These are phyloP conservation scores for Edolisoma coerulescens DNA, from an alignment of 2,113 vertebrate species.

Conservation along the genomic window DNA sequence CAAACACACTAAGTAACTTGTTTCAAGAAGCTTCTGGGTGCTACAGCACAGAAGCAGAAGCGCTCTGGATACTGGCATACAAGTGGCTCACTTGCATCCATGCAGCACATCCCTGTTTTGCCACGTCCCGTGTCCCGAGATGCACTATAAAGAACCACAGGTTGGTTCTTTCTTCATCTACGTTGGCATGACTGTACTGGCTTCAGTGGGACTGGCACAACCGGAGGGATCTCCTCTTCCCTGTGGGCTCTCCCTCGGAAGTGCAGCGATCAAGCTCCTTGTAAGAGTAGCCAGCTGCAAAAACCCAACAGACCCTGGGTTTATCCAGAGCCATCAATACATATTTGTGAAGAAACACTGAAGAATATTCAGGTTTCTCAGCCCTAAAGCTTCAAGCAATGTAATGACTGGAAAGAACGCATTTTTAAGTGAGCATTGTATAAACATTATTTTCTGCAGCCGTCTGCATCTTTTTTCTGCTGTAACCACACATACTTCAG, in stretches of 20 bases:
- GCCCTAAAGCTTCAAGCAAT: background rate
- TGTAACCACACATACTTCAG: constrained; percentile 18
- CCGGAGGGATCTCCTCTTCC: background rate
- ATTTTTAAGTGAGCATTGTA: background rate
- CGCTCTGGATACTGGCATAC: background rate
- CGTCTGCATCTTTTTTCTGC: background rate
- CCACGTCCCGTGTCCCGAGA: background rate
- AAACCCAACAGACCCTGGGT: background rate
- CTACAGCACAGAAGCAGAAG: background rate
- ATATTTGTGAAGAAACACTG: background rate
- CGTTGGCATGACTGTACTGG: background rate
- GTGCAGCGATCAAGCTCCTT: background rate
- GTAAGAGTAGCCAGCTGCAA: background rate
- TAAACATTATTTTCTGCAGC: constrained; percentile 23
- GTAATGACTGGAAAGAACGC: background rate
- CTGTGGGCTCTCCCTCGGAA: background rate
- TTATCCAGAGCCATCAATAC: background rate
- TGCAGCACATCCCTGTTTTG: background rate
- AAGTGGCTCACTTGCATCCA: background rate
- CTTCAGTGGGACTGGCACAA: background rate
- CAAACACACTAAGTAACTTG: background rate
- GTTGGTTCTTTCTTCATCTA: background rate
- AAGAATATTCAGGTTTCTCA: background rate
- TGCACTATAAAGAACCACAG: background rate
- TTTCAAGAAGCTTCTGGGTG: background rate